A percentile compares a stretch with the other conserved stretches of the same genome.
Conservation (phyloP, 1,140 invertebrate species). For the Patella vulgata region DNA sequence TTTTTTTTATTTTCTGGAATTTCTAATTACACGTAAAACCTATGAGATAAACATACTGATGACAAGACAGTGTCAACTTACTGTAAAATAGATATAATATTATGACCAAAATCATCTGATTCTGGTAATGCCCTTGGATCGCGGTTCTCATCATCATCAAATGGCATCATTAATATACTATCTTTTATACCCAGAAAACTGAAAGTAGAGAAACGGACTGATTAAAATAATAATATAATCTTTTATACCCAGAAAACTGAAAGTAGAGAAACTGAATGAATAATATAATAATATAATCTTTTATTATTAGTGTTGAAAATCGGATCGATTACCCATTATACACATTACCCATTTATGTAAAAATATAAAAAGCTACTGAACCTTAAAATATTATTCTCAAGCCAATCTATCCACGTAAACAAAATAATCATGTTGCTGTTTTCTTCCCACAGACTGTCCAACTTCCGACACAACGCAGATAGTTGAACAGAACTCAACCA, state of each 20-base stretch:
- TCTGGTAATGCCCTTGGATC: constrained; percentile 38
- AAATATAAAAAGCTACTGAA: too few species aligned
- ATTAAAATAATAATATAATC: too few species aligned
- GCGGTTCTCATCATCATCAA: constrained; percentile 1
- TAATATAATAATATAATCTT: constrained; percentile 26
- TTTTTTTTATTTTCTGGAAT: too few species aligned
- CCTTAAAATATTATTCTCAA: constrained; percentile 45
- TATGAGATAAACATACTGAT: too few species aligned
- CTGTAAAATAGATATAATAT: constrained; percentile 34
- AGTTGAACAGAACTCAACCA: constrained; percentile 43
- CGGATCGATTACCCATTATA: too few species aligned
- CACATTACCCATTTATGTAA: too few species aligned
- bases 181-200: constrained; percentile 27
- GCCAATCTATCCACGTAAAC: constrained; percentile 52
- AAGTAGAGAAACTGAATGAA: too few species aligned
- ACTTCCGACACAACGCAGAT: constrained; percentile 25
- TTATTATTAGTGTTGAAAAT: too few species aligned
- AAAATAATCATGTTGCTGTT: constrained; percentile 36
- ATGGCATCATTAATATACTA: constrained; percentile 22
- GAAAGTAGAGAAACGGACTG: too few species aligned
- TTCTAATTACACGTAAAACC: too few species aligned
- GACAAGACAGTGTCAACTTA: constrained; percentile 13
- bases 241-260: constrained; percentile 22
- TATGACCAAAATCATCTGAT: constrained; percentile 31
- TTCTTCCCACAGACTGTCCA: constrained; percentile 46